Evolutionary conservation across 2,888 invertebrate genomes (phyloP), one percentile per base, ranked within the genome.

Genomic region (Bombylius major): DNA sequence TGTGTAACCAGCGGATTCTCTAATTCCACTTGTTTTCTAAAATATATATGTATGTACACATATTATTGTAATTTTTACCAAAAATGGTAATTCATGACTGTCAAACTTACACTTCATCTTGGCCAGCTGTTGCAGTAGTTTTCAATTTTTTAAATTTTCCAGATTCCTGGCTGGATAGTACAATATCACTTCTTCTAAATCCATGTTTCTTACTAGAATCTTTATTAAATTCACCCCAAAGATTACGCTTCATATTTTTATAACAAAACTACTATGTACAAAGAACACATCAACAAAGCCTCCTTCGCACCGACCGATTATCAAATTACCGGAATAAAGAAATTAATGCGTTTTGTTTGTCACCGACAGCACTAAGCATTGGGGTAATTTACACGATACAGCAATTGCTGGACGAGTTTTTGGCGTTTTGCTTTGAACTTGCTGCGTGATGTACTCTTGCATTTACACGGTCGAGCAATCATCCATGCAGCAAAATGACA

Each of bases 1-100:
- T 73, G 73, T 11, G 72, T 72, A 4, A 73, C 68, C 32, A 73
- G 57, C 0, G 72, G 68, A 60, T 72, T 72, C 47, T 66, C 68
- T 1, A 72, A 62, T 61, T 67, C 67, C 5, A 73, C 59, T 32
- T 58, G 58, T 9, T 64, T 63, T 42, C 71, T 71, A 34, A 12
- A 47, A 42, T 34, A 32, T 13, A 39, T 51, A 53, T 47, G 23
- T 47, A 23, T 3, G 3, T 23, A 23, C 3, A 23, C 23, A 23
- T 12, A 13, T 55, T 34, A 12, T 32, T 53, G 42, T 31, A 50
- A 42, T 23, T 9, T 32, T 46, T 50, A 23, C 23, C 23, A 23
- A 23, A 23, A 23, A 23, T 23, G 1, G 23, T 2, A 23, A 23
- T 23, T 42, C 14, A 34, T n/a, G 23, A 9, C 8, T 14, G 23